Evolutionary conservation across 92 coral and sea anemone genomes (phyloP), one percentile per base, ranked within the genome.

Genomic region (Epizoanthus illoricatus): DNA sequence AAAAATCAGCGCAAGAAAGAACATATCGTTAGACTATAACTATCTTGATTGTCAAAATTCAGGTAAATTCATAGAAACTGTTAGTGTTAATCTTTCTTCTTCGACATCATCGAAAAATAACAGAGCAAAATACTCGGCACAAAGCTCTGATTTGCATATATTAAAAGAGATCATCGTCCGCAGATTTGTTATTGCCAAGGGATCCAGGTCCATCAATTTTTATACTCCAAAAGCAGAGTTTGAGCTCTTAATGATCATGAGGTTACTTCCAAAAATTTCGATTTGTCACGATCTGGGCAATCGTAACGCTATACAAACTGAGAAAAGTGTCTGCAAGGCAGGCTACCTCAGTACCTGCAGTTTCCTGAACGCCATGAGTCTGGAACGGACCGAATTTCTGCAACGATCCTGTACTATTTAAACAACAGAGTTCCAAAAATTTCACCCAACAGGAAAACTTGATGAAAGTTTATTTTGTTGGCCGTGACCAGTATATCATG

Each of bases 211-310:
- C 18, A 47, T 63, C 33, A 73, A 63, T 47, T 39, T n/a, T 69
- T 80, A 65, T 81, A 58, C 83, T 76, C 88, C 59, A 79, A 49
- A 60, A 56, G 55, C 76, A 54, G 36, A 60, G 84, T 45, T 65
- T 68, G 2, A 66, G 23, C 11, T 56, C 41, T 21, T 6, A 5
- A 71, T 7, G 80, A 41, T 28, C 54, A 54, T 36, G 42, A 65
- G 9, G 43, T 52, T 20, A 39, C n/a, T 41, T 62, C 16, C 13
- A 67, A 5, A 42, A n/a, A 45, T 7, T 56, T 66, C 68, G 42
- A 24, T 24, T 72, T 84, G 80, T 73, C 80, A 73, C 80, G 80
- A 58, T 33, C 52, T 76, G 7, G 20, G 19, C 23, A 78, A 40
- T 78, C 82, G 82, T 78, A 78, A 78, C 71, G 71, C 71, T 41